Evolutionary conservation across 2,113 vertebrate genomes (phyloP).

Genomic region (Odontophorus gujanensis): DNA sequence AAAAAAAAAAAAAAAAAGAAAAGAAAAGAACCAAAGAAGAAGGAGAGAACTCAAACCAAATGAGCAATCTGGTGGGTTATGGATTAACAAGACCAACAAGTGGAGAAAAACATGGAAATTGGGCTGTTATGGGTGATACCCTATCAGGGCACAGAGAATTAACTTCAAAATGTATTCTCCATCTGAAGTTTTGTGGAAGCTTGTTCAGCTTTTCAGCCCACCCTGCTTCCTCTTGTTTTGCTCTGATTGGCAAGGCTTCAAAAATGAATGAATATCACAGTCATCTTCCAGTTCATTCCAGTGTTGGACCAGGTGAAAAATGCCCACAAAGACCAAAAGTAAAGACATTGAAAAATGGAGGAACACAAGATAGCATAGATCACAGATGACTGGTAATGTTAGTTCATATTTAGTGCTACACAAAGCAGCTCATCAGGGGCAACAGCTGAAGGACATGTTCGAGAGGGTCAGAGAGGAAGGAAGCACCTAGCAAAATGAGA

Average conservation of each 20-base stretch:
- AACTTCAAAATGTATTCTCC: neutral
- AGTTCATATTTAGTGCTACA: neutral
- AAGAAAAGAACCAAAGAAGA: neutral
- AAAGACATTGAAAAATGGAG: neutral
- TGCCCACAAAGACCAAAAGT: neutral
- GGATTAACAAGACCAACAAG: neutral
- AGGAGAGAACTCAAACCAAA: neutral
- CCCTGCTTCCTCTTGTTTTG: neutral
- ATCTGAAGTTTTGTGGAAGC: rapidly evolving
- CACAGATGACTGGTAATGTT: neutral
- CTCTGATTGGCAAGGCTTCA: neutral
- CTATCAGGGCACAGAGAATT: neutral
- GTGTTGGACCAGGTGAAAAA: neutral
- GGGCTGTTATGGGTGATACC: neutral
- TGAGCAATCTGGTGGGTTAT: neutral
- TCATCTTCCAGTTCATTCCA: neutral
- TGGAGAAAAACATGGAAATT: neutral
- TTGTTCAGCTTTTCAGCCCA: neutral
- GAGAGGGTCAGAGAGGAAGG: neutral
- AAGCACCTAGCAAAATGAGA: neutral
- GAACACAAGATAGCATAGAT: neutral
- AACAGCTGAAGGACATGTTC: neutral
- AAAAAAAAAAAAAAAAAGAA: neutral
- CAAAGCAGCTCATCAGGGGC: neutral
- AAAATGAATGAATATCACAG: neutral